These are phyloP conservation scores for Drosophila robusta DNA, from an alignment of 2,888 invertebrate genomes.

Conservation along the genomic window DNA sequence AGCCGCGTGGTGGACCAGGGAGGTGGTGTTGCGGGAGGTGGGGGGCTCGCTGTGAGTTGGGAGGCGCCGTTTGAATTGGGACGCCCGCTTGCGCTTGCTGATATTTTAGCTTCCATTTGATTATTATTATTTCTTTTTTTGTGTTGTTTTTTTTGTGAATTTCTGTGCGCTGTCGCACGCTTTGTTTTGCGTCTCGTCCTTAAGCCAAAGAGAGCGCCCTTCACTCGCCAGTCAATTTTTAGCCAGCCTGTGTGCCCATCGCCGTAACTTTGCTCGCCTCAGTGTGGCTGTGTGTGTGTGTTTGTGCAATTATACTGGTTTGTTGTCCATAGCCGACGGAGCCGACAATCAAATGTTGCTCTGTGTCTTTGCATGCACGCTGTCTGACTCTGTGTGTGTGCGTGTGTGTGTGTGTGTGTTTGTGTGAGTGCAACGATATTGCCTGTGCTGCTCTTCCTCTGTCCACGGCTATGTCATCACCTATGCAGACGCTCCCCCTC, in stretches of 20 bases:
- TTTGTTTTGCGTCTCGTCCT: conserved; percentile 50
- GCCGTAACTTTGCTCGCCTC: conserved; percentile 28
- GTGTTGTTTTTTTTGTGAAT: conserved; percentile 20
- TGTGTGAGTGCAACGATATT: conserved; percentile 56
- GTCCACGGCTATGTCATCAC: conserved; percentile 56
- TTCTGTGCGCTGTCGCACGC: conserved; percentile 32
- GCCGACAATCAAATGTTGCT: conserved; percentile 74
- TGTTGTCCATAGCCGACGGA: conserved; percentile 65
- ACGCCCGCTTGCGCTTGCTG: conserved; percentile 33
- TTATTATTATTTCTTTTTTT: conserved; percentile 43
- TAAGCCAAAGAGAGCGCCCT: conserved; percentile 64
- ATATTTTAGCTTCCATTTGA: conserved; percentile 56
- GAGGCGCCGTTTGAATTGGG: conserved; percentile 43
- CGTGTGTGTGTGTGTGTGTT: conserved; percentile 16
- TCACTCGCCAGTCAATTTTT: conserved; percentile 55
- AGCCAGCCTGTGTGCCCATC: conserved; percentile 22
- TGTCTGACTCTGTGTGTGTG: conserved; percentile 30
- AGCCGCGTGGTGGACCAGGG: conserved; percentile 41
- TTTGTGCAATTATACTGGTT: conserved; percentile 76
- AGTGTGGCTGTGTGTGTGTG: conserved; percentile 37
- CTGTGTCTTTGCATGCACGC: conserved; percentile 51
- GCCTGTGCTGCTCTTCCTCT: conserved; percentile 45
- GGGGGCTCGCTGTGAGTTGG: background rate
- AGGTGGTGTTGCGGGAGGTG: background rate
- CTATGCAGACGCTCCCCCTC: conserved; percentile 33